These are phyloP conservation scores for Nestor notabilis DNA, from an alignment of 2,113 vertebrate genomes.

Conservation along the genomic window DNA sequence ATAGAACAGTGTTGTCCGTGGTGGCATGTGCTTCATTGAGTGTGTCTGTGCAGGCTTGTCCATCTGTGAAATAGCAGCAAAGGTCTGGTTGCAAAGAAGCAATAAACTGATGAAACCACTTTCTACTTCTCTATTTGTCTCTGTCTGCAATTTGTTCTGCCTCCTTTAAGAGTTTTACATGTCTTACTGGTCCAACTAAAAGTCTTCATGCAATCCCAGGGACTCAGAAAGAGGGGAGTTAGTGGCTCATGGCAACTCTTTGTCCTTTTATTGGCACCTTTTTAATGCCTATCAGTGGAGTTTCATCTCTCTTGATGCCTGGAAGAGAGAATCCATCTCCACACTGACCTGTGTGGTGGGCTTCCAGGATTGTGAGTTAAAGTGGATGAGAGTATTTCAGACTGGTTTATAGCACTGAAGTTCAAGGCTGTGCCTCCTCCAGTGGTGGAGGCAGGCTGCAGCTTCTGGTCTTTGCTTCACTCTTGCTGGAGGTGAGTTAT, in stretches of 20 bases:
- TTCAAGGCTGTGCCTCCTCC: background rate
- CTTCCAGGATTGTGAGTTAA: background rate
- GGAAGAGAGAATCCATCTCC: background rate
- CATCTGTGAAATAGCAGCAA: background rate
- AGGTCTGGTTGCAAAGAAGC: background rate
- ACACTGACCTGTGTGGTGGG: background rate
- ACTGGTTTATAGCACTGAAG: background rate
- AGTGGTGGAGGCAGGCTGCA: background rate
- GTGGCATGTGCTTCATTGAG: background rate
- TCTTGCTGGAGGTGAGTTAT: background rate
- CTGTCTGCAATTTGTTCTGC: background rate
- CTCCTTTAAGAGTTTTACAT: background rate
- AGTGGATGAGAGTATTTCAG: background rate
- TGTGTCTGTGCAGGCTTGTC: background rate
- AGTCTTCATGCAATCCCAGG: background rate
- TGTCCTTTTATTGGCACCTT: background rate
- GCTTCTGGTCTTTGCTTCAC: background rate
- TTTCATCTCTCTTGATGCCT: background rate
- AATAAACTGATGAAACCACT: conserved; percentile 52
- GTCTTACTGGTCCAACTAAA: background rate
- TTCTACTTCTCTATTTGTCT: background rate
- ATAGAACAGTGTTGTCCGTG: background rate
- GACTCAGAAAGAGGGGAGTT: background rate
- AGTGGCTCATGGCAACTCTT: background rate
- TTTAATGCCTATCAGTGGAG: background rate